Base-by-base conservation (phyloP, 2,888 invertebrate species). In the Sarcophaga carnaria region DNA sequence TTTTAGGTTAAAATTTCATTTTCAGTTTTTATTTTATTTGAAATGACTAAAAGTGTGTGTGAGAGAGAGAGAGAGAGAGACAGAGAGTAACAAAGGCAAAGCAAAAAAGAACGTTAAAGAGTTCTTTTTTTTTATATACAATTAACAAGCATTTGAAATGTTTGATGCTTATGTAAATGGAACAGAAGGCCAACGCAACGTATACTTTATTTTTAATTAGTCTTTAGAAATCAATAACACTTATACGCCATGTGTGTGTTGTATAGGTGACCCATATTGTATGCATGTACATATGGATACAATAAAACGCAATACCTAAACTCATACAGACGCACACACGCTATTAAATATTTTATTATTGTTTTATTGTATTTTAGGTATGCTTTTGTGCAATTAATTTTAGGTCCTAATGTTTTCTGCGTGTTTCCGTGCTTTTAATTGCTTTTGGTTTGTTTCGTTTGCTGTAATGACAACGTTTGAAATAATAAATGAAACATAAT, bases 141-240 rank as follows among this genome's bases (percentile, higher is more conserved):
- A 25, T 27, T 25, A 64, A 12, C 11, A 20, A 67, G 27, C 20
- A n/a, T 67, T 67, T 67, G 1, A 10, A 67, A 67, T 45, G 67
- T 45, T 67, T 67, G 17, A 67, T 11, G n/a, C 17, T 60, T n/a
- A 49, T 49, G 22, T 22, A 20, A 0, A 14, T 59, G 6, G 25
- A 14, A 69, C 6, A 22, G 11, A 8, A 25, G 14, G 2, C 12
- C 3, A n/a, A 17, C 8, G 62, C 37, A 10, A 3, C 74, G 63
- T 63, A 75, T 75, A 63, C 74, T 22, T 62, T 11, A 22, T 63
- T 62, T 47, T 63, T 63, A 75, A 75, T 75, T 63, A 75, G 63
- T 49, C 22, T 25, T 62, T 72, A 37, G 62, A 62, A 72, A 72
- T 72, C 72, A 72, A 45, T 72, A 72, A 45, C 62, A 62, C 20